Conservation (phyloP, 2,113 vertebrate genomes). For the Boleophthalmus pectinirostris region DNA sequence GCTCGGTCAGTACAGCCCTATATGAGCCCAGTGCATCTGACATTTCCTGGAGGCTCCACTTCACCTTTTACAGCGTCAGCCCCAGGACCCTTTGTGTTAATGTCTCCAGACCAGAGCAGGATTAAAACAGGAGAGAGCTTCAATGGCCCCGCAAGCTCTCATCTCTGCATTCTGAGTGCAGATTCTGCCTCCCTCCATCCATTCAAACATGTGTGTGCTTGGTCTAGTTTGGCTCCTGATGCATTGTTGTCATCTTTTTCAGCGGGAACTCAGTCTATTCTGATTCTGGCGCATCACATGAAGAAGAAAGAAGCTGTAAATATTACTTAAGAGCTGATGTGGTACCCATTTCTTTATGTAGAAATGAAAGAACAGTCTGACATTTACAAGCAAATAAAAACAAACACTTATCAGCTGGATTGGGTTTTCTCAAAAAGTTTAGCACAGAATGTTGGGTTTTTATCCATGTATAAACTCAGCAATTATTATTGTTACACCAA, state of each 20-base stretch:
- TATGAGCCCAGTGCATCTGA: not conserved
- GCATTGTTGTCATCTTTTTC: not conserved
- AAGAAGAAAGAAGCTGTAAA: not conserved
- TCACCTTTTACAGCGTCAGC: not conserved
- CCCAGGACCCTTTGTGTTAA: not conserved
- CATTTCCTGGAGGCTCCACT: slow-evolving; percentile 5
- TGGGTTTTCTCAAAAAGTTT: not conserved
- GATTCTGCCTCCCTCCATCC: not conserved
- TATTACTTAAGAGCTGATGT: not conserved
- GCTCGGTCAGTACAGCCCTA: not conserved
- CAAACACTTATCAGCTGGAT: not conserved
- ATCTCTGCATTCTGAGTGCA: not conserved
- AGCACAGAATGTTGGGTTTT: not conserved
- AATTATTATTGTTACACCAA: too few species aligned
- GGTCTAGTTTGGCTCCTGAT: not conserved
- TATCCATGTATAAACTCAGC: not conserved
- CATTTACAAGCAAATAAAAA: not conserved
- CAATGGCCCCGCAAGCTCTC: not conserved
- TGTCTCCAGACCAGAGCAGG: not conserved
- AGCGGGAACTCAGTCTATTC: not conserved
- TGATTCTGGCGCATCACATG: not conserved
- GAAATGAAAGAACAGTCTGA: not conserved
- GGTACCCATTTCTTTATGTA: too few species aligned
- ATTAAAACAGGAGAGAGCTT: not conserved
- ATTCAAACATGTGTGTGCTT: not conserved